A percentile compares a stretch with the other conserved stretches of the same genome.
Evolutionary conservation across 2,113 vertebrate species (phyloP).

Genomic region (Colius striatus): DNA sequence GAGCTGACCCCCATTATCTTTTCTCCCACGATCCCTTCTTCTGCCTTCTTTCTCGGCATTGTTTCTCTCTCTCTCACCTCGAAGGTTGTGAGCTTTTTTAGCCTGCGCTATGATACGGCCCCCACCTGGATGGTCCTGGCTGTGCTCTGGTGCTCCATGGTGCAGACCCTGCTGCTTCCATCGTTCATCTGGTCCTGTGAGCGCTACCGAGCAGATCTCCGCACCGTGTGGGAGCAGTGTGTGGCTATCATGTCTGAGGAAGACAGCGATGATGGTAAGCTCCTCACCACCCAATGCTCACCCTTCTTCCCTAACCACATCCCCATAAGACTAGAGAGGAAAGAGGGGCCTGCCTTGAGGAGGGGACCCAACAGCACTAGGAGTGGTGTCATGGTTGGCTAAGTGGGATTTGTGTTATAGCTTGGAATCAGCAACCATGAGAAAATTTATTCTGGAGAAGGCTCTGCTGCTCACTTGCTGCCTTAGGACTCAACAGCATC

Average conservation of each 20-base stretch:
- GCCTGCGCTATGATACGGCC: constrained; percentile 81
- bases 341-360: neutral
- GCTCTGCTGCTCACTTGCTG: neutral
- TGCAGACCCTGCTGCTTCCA: constrained; percentile 82
- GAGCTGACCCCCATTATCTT: neutral
- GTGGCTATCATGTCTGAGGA: constrained; percentile 85
- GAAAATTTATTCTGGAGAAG: neutral
- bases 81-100: constrained; percentile 85
- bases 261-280: constrained; percentile 80
- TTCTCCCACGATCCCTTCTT: neutral
- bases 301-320: neutral
- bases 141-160: constrained; percentile 86
- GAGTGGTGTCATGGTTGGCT: neutral
- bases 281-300: neutral
- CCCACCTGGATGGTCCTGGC: constrained; percentile 86
- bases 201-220: constrained; percentile 83
- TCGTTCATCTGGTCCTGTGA: constrained; percentile 86
- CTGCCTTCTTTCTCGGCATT: neutral
- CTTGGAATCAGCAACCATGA: neutral
- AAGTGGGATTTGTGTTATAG: neutral
- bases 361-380: neutral
- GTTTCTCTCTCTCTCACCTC: neutral
- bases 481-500: neutral
- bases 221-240: constrained; percentile 85
- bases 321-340: neutral